These are phyloP conservation scores for Macaca mulatta DNA, from an alignment of 2,113 vertebrate genomes.

Conservation along the genomic window DNA sequence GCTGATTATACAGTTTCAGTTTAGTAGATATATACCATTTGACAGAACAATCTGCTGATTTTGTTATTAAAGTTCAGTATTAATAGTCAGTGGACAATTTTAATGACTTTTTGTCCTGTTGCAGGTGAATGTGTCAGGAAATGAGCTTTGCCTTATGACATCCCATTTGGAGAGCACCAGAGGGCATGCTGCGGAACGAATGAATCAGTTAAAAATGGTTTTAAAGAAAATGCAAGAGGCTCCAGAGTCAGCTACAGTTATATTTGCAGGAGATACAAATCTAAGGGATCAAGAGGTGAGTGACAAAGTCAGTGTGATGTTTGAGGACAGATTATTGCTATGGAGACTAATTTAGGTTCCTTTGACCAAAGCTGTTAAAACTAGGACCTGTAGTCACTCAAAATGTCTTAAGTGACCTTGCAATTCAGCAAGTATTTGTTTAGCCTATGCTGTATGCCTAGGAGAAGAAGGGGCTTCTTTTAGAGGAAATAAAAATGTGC, in stretches of 20 bases:
- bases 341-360: not conserved
- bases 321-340: not conserved
- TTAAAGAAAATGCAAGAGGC: conserved; percentile 86
- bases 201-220: conserved; percentile 89
- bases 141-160: conserved; percentile 94
- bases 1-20: not conserved
- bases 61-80: not conserved
- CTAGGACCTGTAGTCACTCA: not conserved
- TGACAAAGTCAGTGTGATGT: not conserved
- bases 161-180: conserved; percentile 98
- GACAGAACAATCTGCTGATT: not conserved
- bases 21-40: not conserved
- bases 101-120: not conserved
- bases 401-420: not conserved
- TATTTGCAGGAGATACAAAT: conserved; percentile 98
- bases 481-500: not conserved
- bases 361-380: not conserved
- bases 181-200: conserved; percentile 87
- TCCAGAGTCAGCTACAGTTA: conserved; percentile 87
- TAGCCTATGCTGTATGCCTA: not conserved
- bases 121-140: conserved; percentile 88
- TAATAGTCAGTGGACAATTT: not conserved
- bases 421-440: not conserved
- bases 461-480: not conserved
- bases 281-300: conserved; percentile 93